Evolutionary conservation across 2,888 invertebrate species (phyloP).

Genomic region (Vannuccia rotundouncinata): DNA sequence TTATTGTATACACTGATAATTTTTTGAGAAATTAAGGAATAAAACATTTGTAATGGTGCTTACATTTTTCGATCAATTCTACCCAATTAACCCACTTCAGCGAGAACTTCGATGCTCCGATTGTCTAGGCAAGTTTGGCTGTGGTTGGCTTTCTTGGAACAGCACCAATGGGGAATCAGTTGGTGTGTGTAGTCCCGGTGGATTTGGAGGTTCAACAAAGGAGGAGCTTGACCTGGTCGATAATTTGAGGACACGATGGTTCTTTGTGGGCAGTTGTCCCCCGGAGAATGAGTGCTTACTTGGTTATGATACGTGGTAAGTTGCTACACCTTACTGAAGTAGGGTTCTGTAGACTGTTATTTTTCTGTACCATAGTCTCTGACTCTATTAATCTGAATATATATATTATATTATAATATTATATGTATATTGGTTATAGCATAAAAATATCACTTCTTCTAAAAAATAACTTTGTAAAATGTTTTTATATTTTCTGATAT

Average conservation of each 20-base stretch:
- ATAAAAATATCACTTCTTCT: no score
- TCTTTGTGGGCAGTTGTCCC: constrained; percentile 74
- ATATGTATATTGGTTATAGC: no score
- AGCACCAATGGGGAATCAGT: constrained; percentile 57
- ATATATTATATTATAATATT: no score
- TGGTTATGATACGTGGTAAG: constrained; percentile 79
- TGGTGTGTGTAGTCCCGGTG: constrained; percentile 81
- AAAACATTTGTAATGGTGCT: no score
- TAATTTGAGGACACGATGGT: constrained; percentile 68
- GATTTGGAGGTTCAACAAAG: constrained; percentile 61
- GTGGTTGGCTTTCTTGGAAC: constrained; percentile 78
- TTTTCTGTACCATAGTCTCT: no score
- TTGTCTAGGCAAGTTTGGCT: constrained; percentile 76
- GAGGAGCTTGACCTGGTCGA: neutral
- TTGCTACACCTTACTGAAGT: neutral
- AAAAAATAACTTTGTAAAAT: no score
- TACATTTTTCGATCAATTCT: no score
- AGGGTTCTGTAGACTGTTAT: neutral
- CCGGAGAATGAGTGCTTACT: constrained; percentile 86
- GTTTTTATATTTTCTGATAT: no score
- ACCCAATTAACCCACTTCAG: no score
- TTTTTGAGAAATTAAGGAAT: no score
- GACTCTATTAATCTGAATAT: no score
- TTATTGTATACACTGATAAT: no score
- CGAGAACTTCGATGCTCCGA: constrained; percentile 59